Evolutionary conservation across 2,113 vertebrate genomes (phyloP), one percentile per base, ranked within the genome.

Genomic region (Tylochromis polylepis): DNA sequence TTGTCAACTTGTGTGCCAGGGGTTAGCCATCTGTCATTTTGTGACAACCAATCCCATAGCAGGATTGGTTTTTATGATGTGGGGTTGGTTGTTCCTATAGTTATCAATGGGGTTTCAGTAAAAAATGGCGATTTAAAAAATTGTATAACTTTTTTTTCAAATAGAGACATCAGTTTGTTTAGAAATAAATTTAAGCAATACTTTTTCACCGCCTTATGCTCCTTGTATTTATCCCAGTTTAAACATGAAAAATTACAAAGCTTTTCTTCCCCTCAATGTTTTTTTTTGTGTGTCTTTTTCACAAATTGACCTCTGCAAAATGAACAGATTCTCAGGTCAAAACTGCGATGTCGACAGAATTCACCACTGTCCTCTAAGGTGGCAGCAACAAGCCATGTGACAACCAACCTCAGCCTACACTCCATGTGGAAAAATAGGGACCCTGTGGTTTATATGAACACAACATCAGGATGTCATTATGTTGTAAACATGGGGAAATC

Each of bases 61-160:
- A 67, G 60, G 60, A n/a, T 22, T 65, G 11, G 34, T 65, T 65
- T 31, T 65, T 18, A 65, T 65, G 31, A 65, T 38, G 60, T 67
- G 60, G 20, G 38, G 60, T 67, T 67, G 60, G 34, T 14, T 67
- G 34, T 67, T 67, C 34, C 34, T 14, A 38, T 65, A 65, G 60
- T 65, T 65, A 65, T 65, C 60, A 38, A 9, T 38, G 60, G 2
- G 20, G 60, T 65, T 65, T 65, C 38, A 38, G 34, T 67, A 67
- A 67, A 67, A 22, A 38, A 65, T 14, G 34, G 20, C 4, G 0
- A 2, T 0, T 38, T n/a, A n/a, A n/a, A n/a, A n/a, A n/a, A n/a
- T n/a, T n/a, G n/a, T n/a, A n/a, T n/a, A n/a, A n/a, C n/a, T n/a
- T n/a, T n/a, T n/a, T n/a, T n/a, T n/a, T n/a, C n/a, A 22, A 67